Evolutionary conservation across 2,888 invertebrate genomes (phyloP).

Genomic region (Silvanus unidentatus): DNA sequence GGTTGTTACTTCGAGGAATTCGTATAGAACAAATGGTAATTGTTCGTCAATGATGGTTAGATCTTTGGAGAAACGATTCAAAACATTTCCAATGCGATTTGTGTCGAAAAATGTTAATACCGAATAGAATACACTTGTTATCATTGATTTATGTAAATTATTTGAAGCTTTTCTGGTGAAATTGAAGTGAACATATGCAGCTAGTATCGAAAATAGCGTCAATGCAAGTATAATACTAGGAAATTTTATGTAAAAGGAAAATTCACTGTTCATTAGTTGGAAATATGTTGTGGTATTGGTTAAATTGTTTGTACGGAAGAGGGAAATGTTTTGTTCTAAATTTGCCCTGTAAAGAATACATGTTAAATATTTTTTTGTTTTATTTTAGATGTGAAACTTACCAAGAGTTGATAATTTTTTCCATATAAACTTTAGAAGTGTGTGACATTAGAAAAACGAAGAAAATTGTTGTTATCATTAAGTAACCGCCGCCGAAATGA

Average conservation of each 20-base stretch:
- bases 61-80: conserved; percentile 59
- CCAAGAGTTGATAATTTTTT: conserved; percentile 31
- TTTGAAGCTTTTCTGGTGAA: conserved; percentile 20
- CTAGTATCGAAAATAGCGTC: conserved; percentile 13
- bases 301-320: conserved; percentile 7
- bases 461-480: conserved; percentile 23
- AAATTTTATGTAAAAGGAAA: neutral
- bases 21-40: conserved; percentile 10
- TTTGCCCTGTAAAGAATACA: conserved; percentile 14
- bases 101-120: conserved; percentile 32
- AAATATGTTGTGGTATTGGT: conserved; percentile 8
- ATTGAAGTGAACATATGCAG: conserved; percentile 17
- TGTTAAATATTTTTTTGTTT: conserved; percentile 3
- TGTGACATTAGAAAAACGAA: conserved; percentile 27
- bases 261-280: neutral
- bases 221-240: conserved; percentile 1
- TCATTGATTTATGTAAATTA: conserved; percentile 60
- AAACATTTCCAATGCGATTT: conserved; percentile 36
- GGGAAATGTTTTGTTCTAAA: conserved; percentile 14
- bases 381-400: too few species aligned
- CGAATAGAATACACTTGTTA: conserved; percentile 49
- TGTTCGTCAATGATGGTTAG: conserved; percentile 63
- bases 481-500: conserved; percentile 27
- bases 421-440: conserved; percentile 23
- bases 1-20: too few species aligned